phyloP scores from a whole-genome alignment of 2,113 vertebrate species.

The Nestor notabilis region DNA sequence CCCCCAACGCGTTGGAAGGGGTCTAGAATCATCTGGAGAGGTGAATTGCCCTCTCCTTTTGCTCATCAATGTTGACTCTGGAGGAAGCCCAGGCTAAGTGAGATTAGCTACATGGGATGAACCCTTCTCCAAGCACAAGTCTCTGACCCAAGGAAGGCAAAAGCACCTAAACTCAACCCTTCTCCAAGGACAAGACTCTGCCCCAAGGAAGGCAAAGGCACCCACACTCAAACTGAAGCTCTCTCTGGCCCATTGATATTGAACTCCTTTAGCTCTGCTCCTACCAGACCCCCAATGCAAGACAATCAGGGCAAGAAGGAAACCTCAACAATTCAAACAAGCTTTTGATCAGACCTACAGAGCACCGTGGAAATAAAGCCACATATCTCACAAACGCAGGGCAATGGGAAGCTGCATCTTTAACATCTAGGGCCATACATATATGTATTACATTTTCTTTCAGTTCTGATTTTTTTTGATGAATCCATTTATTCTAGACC shows the following conservation, averaged over 20 bases:
- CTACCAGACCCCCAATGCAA: too few relatives aligned
- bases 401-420: background rate
- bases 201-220: background rate
- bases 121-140: background rate
- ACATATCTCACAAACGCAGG: background rate
- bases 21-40: background rate
- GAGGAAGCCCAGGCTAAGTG: background rate
- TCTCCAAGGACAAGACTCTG: background rate
- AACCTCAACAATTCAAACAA: background rate
- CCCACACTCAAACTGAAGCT: background rate
- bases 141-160: background rate
- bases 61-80: background rate
- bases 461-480: background rate
- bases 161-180: background rate
- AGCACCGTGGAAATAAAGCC: background rate
- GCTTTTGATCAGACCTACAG: background rate
- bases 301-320: background rate
- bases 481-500: background rate
- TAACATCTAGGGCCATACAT: background rate
- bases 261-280: background rate
- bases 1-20: accelerated
- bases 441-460: background rate
- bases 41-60: background rate
- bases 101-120: background rate
- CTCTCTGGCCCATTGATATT: background rate